Conservation (phyloP, 1,140 invertebrate genomes). For the Cryptotermes secundus region DNA sequence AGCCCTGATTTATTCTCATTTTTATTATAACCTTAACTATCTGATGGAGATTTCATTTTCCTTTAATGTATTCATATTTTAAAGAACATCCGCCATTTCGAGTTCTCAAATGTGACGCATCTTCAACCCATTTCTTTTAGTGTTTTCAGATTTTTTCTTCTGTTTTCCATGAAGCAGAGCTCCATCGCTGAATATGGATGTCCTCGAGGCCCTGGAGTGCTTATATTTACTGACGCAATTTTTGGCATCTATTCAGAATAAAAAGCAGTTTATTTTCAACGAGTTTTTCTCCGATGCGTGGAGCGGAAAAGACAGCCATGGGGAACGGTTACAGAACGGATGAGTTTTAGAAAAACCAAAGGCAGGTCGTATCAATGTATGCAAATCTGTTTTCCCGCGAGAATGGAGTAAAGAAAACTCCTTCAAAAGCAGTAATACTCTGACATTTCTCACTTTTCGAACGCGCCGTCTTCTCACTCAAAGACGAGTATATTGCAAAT, state of each 20-base stretch:
- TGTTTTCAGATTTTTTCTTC: constrained; percentile 14
- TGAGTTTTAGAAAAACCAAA: constrained; percentile 4
- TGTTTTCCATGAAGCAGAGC: constrained; percentile 6
- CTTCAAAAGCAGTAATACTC: not conserved
- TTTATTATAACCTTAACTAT: not conserved
- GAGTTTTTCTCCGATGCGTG: not conserved
- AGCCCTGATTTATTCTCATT: not conserved
- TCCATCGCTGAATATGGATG: not conserved
- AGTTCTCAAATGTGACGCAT: not conserved
- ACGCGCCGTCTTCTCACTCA: not conserved
- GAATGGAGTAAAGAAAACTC: constrained; percentile 16
- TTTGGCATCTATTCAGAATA: constrained; percentile 17
- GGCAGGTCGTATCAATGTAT: constrained; percentile 15
- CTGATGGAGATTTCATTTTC: constrained; percentile 8
- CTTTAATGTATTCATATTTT: constrained; percentile 14
- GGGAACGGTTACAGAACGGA: constrained; percentile 17
- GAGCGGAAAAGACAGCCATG: constrained; percentile 16
- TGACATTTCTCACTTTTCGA: constrained; percentile 1
- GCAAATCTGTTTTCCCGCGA: constrained; percentile 18
- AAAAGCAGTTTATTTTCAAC: not conserved
- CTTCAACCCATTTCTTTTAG: constrained; percentile 10
- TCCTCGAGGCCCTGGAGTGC: not conserved
- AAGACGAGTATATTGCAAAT: not conserved
- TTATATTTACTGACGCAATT: constrained; percentile 20
- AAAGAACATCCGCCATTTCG: not conserved